Evolutionary conservation across 2,888 invertebrate species (phyloP), one percentile per base, ranked within the genome.

Genomic region (Elgonia sp.): DNA sequence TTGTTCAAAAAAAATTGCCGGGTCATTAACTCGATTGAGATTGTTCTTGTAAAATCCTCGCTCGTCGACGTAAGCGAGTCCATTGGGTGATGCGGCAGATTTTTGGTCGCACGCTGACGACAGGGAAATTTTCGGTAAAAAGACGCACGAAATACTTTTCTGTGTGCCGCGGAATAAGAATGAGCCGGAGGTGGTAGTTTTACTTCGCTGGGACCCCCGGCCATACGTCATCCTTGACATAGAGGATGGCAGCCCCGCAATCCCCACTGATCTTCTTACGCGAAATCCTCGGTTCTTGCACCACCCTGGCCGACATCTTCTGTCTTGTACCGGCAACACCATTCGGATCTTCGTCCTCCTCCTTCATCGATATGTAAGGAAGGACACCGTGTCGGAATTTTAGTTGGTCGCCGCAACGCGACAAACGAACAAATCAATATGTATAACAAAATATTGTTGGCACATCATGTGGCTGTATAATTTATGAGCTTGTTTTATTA

Each of bases 331-430:
- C 90, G 91, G 89, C 92, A 89, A 92, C 92, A 93, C 92, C 91
- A 90, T 86, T 65, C 55, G 82, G 62, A 83, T 80, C 83, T 63
- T 46, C 50, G 55, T 87, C 86, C 62, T 79, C 39, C 87, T 84
- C 79, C 55, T 92, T 93, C 93, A 93, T 94, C 94, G 93, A 94
- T 93, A 94, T 93, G 93, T 92, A 92, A 91, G 92, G 91, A 91
- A 92, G 92, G 92, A 93, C 92, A 92, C 93, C 91, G 89, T 90
- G 86, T 81, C 91, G 94, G 94, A 94, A 94, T 94, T 94, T 94
- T 93, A 94, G 94, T 93, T 94, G 93, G 93, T 91, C 90, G 91
- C 91, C 82, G 90, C 90, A 29, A 20, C 73, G 80, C 89, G 90
- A 89, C 91, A 90, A 91, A 90, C 92, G 90, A 92, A 92, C 92